These are phyloP conservation scores for Lepilemur ruficaudatus DNA, from an alignment of 2,797 vertebrate species.

Conservation along the genomic window DNA sequence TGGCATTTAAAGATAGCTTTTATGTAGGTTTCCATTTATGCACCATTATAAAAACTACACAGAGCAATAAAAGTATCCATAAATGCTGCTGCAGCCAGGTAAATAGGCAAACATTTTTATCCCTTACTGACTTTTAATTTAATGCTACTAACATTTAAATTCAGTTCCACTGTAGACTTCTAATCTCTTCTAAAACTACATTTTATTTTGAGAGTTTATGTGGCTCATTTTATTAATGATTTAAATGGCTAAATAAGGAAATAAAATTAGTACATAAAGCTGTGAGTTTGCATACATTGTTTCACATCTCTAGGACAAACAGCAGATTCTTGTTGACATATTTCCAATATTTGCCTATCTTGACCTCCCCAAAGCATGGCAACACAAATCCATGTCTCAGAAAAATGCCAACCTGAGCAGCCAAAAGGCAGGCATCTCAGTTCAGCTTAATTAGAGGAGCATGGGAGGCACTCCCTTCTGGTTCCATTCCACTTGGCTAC, in stretches of 20 bases:
- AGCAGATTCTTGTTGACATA: neutral
- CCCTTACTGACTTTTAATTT: neutral
- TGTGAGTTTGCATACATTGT: neutral
- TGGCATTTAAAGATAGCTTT: conserved; percentile 39
- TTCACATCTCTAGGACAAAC: neutral
- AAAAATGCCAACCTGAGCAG: neutral
- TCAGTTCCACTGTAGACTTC: neutral
- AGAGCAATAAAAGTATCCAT: neutral
- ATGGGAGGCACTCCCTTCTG: neutral
- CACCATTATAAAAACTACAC: conserved; percentile 7
- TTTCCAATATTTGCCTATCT: neutral
- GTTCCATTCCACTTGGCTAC: neutral
- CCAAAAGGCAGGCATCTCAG: neutral
- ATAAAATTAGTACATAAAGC: neutral
- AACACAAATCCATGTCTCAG: neutral
- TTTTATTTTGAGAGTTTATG: conserved; percentile 21
- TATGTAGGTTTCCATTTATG: conserved; percentile 12
- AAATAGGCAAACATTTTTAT: neutral
- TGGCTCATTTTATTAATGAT: conserved; percentile 14
- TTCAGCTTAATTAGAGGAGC: neutral
- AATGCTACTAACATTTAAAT: conserved; percentile 14
- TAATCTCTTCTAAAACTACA: neutral
- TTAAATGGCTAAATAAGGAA: neutral
- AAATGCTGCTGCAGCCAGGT: neutral
- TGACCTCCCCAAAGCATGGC: neutral